Evolutionary conservation across 2,113 vertebrate genomes (phyloP).

Genomic region (Bungarus multicinctus): DNA sequence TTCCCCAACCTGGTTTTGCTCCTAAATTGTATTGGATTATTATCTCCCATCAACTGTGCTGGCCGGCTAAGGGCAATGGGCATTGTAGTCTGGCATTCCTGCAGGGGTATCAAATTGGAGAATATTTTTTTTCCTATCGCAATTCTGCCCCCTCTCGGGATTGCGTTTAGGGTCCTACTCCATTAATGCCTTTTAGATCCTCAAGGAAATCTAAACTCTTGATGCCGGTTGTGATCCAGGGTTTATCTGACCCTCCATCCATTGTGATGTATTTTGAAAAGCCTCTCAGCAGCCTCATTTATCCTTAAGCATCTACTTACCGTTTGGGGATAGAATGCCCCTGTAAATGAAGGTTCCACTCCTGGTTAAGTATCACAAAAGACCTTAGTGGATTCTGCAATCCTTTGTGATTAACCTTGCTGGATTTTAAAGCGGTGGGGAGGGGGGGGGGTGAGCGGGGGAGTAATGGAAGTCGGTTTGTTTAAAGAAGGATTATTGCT

Average conservation of each 20-base stretch:
- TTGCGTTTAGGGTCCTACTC: neutral
- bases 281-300: too few species aligned
- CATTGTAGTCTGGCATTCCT: neutral
- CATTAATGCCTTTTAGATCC: neutral
- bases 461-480: neutral
- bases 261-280: neutral
- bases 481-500: neutral
- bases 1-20: neutral
- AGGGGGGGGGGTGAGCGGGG: accelerated
- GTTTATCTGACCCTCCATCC: neutral
- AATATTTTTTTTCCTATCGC: neutral
- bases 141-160: neutral
- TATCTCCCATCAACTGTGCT: neutral
- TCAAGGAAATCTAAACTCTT: neutral
- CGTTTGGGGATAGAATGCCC: neutral
- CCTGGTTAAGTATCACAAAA: neutral
- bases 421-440: neutral
- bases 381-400: too few species aligned
- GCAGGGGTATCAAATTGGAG: neutral
- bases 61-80: neutral
- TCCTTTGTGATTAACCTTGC: neutral
- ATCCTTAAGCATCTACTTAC: neutral
- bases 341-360: neutral
- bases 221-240: neutral
- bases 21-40: neutral